Evolutionary conservation across 2,888 invertebrate species (phyloP).

Genomic region (Zhengitettix transpicula): DNA sequence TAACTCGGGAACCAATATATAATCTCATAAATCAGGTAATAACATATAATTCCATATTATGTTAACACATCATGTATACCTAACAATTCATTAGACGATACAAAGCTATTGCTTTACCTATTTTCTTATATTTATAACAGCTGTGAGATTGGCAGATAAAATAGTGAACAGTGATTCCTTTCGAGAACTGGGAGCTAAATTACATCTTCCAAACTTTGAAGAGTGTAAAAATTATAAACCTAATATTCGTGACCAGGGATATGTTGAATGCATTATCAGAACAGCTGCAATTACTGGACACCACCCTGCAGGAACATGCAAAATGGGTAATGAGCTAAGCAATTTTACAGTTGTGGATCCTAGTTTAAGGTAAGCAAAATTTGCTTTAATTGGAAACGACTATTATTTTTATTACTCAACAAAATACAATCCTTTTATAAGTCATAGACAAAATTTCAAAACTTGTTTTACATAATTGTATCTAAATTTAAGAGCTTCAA

Average conservation of each 20-base stretch:
- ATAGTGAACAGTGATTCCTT: conserved; percentile 38
- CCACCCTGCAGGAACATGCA: conserved; percentile 64
- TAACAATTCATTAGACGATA: no score
- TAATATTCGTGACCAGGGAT: conserved; percentile 31
- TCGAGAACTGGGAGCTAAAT: conserved; percentile 37
- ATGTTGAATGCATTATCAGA: conserved; percentile 45
- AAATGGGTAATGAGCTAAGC: conserved; percentile 37
- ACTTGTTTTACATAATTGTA: no score
- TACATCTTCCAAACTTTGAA: conserved; percentile 47
- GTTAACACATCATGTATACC: no score
- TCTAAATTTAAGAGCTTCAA: no score
- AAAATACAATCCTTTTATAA: no score
- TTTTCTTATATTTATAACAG: conserved; percentile 20
- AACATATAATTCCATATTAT: no score
- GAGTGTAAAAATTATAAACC: conserved; percentile 39
- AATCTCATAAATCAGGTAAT: no score
- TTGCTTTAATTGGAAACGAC: no score
- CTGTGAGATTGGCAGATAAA: conserved; percentile 38
- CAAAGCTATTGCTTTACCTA: no score
- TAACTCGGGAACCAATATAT: no score
- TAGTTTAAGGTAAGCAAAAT: conserved; percentile 33
- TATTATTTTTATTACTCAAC: no score
- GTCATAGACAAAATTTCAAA: no score
- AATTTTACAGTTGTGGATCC: conserved; percentile 46
- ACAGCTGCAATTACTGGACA: conserved; percentile 52